These are phyloP conservation scores for Nasonia oneida DNA, from an alignment of 2,888 invertebrate genomes.

Conservation along the genomic window DNA sequence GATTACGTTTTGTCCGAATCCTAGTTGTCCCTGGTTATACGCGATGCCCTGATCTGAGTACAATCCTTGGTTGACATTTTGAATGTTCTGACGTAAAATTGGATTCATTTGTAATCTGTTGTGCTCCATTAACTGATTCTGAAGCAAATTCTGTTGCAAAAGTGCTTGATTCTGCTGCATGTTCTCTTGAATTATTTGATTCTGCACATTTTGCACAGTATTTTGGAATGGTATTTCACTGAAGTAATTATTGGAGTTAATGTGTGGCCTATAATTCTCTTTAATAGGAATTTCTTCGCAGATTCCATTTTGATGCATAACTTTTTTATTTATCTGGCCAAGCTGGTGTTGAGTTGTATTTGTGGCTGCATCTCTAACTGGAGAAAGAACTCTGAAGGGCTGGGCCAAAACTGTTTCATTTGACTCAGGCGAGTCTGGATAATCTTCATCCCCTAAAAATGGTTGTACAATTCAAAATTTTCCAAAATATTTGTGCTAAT, in stretches of 20 bases:
- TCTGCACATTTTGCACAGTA: conserved; percentile 77
- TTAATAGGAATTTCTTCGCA: conserved; percentile 69
- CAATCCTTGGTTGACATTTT: conserved; percentile 63
- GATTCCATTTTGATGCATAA: conserved; percentile 68
- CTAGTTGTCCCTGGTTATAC: conserved; percentile 59
- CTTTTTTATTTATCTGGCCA: conserved; percentile 66
- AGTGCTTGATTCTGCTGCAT: conserved; percentile 75
- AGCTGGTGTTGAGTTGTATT: conserved; percentile 72
- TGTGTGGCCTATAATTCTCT: conserved; percentile 68
- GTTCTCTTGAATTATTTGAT: conserved; percentile 78
- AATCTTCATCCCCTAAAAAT: conserved; percentile 71
- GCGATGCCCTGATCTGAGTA: conserved; percentile 58
- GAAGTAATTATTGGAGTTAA: conserved; percentile 69
- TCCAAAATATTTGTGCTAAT: conserved; percentile 17
- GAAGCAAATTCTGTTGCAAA: conserved; percentile 70
- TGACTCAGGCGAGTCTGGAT: conserved; percentile 77
- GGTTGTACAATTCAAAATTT: neutral
- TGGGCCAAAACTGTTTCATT: conserved; percentile 76
- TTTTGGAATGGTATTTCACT: conserved; percentile 76
- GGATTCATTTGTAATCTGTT: conserved; percentile 67
- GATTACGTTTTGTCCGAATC: conserved; percentile 65
- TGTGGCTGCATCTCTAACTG: conserved; percentile 75
- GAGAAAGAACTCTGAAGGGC: conserved; percentile 75
- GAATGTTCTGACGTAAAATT: conserved; percentile 64
- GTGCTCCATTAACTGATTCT: conserved; percentile 68